Base-by-base conservation (phyloP, 1,140 invertebrate species). In the Macrobrachium rosenbergii region DNA sequence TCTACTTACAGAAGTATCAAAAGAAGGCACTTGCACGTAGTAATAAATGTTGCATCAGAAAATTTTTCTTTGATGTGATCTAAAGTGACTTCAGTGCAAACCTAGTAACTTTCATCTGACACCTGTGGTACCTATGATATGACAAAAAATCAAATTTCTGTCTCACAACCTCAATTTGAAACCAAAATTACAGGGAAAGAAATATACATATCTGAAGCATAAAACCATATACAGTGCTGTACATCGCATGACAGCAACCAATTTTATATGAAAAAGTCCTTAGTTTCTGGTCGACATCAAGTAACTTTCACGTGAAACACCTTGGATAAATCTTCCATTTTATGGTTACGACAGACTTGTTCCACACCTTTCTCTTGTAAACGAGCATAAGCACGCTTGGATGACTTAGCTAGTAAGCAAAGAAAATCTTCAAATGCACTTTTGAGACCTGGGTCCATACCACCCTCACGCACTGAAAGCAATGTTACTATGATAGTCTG, bases 381-480 rank as follows among this genome's bases (percentile, higher is more conserved):
- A 16, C 96, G 95, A n/a, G 94, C 58, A 95, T 95, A 88, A 76
- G 91, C 87, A 92, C 93, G 94, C 76, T 94, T 93, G 92, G 96
- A 96, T 73, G 96, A 95, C 88, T 96, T 95, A 12, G 97, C 96
- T 88, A 97, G 93, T 91, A 95, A 95, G 90, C 95, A 96, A 17
- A 98, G 92, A 91, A 98, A 95, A 92, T 98, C 96, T 92, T 98
- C 97, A 92, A 96, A 97, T 21, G 97, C 96, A 59, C 95, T 96
- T 91, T 97, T 96, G 0, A 97, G 95, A 91, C 96, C 97, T 0
- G 95, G 94, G 19, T 95, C 95, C 43, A 98, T 92, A 19, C 95
- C 95, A 69, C 96, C 96, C 89, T 96, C 94, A 92, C 95, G 96
- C 0, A 97, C 96, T 92, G 96, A 95, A 76, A 94, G 94, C 63